Conservation (phyloP, 1,140 invertebrate species). For the Camponotus floridanus region DNA sequence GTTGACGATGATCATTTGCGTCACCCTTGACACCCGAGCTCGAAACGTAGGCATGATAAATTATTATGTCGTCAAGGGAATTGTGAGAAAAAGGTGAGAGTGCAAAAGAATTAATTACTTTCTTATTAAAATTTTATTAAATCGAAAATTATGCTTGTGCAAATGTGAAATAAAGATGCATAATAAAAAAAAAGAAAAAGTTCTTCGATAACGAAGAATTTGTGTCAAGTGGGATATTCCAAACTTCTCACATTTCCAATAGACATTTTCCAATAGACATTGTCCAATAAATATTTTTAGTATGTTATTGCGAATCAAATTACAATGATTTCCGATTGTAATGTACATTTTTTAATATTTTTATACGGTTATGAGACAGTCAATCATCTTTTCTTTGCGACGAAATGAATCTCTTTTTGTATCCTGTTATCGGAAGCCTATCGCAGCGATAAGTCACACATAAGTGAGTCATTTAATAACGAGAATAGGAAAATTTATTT, state of each 20-base stretch:
- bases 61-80: neutral
- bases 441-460: too few species aligned
- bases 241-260: neutral
- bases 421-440: too few species aligned
- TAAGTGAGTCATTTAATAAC: too few species aligned
- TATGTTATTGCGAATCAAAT: neutral
- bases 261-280: neutral
- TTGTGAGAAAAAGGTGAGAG: neutral
- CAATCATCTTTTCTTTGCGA: too few species aligned
- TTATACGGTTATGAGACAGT: too few species aligned
- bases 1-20: constrained; percentile 19
- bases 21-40: neutral
- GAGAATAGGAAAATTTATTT: too few species aligned
- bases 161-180: too few species aligned
- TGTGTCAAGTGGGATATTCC: neutral
- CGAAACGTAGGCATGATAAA: constrained; percentile 20
- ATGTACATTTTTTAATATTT: too few species aligned
- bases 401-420: too few species aligned
- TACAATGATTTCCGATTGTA: neutral
- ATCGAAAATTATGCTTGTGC: neutral
- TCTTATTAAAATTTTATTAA: neutral
- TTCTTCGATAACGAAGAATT: neutral
- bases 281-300: neutral
- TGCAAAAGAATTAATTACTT: neutral
- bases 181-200: neutral